A percentile compares a stretch with the other conserved stretches of the same genome.
Evolutionary conservation across 2,888 invertebrate genomes (phyloP).

Genomic region (Sphaerophoria rueppellii): DNA sequence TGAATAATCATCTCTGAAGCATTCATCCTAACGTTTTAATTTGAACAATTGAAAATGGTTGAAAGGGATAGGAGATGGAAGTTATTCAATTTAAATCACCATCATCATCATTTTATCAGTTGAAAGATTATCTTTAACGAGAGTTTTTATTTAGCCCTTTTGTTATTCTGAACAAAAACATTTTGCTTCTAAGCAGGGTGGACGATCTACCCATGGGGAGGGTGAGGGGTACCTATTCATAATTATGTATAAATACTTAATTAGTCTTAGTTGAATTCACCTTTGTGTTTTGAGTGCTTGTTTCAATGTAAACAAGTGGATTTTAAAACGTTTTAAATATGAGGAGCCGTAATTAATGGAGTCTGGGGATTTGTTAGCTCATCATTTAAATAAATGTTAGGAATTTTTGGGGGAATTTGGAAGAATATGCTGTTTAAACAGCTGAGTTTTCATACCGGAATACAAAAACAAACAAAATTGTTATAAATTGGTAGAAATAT

Average conservation of each 20-base stretch:
- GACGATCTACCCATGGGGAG: too few relatives aligned
- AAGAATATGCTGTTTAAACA: too few relatives aligned
- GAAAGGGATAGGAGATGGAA: neutral
- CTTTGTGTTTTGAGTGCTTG: neutral
- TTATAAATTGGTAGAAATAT: too few relatives aligned
- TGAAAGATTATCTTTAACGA: neutral
- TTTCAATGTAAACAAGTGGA: too few relatives aligned
- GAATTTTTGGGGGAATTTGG: too few relatives aligned
- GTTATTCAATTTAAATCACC: slow-evolving; percentile 30
- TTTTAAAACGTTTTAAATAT: too few relatives aligned
- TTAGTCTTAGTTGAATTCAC: neutral
- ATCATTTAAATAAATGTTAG: too few relatives aligned
- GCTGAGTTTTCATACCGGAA: too few relatives aligned
- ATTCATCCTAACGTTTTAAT: slow-evolving; percentile 53
- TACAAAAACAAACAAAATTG: too few relatives aligned
- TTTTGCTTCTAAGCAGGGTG: neutral
- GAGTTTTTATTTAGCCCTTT: neutral
- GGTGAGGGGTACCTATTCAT: neutral
- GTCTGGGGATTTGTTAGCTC: too few relatives aligned
- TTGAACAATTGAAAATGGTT: slow-evolving; percentile 18
- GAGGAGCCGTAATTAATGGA: too few relatives aligned
- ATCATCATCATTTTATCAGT: slow-evolving; percentile 2
- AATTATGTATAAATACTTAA: neutral
- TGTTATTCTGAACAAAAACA: neutral
- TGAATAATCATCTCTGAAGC: slow-evolving; percentile 61